Percentiles rank a stretch among this genome's conserved stretches.
Evolutionary conservation across 2,888 invertebrate species (phyloP).

Genomic region (Euspilapteryx auroguttella): DNA sequence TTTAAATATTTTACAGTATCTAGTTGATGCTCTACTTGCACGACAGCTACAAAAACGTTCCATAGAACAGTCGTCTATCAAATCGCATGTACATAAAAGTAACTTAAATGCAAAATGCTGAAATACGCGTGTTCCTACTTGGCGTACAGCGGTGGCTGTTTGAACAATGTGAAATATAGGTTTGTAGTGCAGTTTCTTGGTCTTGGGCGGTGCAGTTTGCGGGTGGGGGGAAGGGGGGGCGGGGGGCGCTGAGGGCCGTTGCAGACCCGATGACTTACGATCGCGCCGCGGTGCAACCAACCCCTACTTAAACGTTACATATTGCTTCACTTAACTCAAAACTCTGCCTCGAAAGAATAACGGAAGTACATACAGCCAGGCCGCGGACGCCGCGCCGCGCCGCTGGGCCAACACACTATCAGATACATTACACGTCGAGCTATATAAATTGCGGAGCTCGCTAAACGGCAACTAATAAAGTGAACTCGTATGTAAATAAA

Average conservation of each 20-base stretch:
- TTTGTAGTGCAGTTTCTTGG: constrained; percentile 18
- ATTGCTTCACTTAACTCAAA: constrained; percentile 43
- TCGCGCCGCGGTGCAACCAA: constrained; percentile 19
- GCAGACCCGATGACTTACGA: constrained; percentile 32
- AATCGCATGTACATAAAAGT: too few species aligned
- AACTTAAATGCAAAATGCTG: too few species aligned
- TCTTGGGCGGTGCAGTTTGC: constrained; percentile 15
- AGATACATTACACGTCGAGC: constrained; percentile 18
- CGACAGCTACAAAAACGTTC: too few species aligned
- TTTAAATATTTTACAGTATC: background rate
- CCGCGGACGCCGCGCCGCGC: constrained; percentile 9
- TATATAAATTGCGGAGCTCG: constrained; percentile 16
- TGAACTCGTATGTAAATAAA: constrained; percentile 16
- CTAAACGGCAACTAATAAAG: constrained; percentile 17
- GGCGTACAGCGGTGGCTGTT: too few species aligned
- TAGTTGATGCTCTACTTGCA: too few species aligned
- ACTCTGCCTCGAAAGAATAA: constrained; percentile 28
- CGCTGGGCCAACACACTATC: constrained; percentile 9
- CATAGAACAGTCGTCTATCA: too few species aligned
- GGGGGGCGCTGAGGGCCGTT: too few species aligned
- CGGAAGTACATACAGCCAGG: constrained; percentile 20
- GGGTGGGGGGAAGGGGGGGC: too few species aligned
- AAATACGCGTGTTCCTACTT: too few species aligned
- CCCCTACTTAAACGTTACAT: constrained; percentile 39
- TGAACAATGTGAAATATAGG: constrained; percentile 27